These are phyloP conservation scores for Brachypodius melanocephalos DNA, from an alignment of 2,113 vertebrate species.

Conservation along the genomic window DNA sequence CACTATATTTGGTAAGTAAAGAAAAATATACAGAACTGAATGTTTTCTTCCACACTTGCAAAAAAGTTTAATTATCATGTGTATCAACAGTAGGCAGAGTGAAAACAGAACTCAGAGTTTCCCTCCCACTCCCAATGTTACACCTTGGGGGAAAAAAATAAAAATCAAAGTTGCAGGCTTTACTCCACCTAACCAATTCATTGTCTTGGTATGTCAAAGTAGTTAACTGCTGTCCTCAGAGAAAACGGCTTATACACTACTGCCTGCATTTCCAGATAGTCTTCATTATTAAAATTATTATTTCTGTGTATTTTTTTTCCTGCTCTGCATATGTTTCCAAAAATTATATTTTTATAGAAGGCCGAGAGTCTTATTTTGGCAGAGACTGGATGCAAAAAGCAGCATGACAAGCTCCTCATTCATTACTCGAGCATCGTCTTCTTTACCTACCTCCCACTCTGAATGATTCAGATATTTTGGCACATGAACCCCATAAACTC, in stretches of 20 bases:
- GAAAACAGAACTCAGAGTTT: neutral
- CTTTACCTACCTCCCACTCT: conserved; percentile 43
- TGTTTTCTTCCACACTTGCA: neutral
- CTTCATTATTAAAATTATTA: neutral
- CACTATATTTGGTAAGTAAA: neutral
- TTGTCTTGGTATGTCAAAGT: neutral
- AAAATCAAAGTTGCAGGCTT: neutral
- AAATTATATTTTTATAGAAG: neutral
- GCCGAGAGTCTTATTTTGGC: neutral
- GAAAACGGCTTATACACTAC: neutral
- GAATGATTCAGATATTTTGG: conserved; percentile 63
- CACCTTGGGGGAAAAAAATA: neutral
- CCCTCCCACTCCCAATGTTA: neutral
- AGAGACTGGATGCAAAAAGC: neutral
- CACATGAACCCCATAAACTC: conserved; percentile 21
- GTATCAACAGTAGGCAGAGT: neutral
- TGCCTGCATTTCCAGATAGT: neutral
- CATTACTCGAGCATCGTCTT: neutral
- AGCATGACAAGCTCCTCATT: neutral
- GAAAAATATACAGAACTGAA: neutral
- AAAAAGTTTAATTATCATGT: neutral
- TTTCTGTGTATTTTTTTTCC: neutral
- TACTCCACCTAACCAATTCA: neutral
- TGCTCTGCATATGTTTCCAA: neutral
- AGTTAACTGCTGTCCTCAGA: neutral